phyloP scores from a whole-genome alignment of 1,140 invertebrate species.

The Drosophila subpulchrella region DNA sequence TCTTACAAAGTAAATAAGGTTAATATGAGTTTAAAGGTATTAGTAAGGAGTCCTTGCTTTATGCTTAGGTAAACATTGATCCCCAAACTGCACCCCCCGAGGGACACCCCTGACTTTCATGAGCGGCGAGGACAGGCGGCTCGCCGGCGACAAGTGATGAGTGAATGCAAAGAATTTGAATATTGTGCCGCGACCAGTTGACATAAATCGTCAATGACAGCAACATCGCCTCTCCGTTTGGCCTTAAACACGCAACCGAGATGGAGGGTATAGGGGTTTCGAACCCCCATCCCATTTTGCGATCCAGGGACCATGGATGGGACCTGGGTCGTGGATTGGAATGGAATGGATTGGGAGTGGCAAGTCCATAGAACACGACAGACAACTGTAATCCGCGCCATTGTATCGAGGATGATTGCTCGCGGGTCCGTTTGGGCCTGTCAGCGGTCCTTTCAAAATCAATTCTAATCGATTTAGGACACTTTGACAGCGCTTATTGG shows the following conservation, averaged over 20 bases:
- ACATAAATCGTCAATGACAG: constrained; percentile 83
- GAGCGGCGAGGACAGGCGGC: constrained; percentile 24
- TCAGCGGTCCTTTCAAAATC: constrained; percentile 73
- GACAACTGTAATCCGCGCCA: constrained; percentile 78
- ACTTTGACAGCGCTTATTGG: constrained; percentile 81
- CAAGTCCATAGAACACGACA: constrained; percentile 71
- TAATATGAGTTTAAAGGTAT: too few species aligned
- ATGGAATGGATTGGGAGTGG: constrained; percentile 12
- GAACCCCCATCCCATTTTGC: neutral
- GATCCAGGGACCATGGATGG: constrained; percentile 9
- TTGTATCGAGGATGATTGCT: constrained; percentile 57
- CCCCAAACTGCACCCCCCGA: neutral
- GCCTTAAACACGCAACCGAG: constrained; percentile 69
- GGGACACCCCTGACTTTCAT: constrained; percentile 18
- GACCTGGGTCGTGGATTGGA: neutral
- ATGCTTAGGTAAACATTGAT: too few species aligned
- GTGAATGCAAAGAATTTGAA: constrained; percentile 83
- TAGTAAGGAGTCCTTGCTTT: too few species aligned
- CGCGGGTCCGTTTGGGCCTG: constrained; percentile 51
- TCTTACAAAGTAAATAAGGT: too few species aligned
- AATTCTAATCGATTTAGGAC: constrained; percentile 83
- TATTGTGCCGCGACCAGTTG: constrained; percentile 79
- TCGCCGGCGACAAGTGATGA: constrained; percentile 76
- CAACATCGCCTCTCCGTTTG: constrained; percentile 80
- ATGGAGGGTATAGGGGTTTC: neutral